These are phyloP conservation scores for Siderastrea radians DNA, from an alignment of 92 coral and sea anemone species.

Conservation along the genomic window DNA sequence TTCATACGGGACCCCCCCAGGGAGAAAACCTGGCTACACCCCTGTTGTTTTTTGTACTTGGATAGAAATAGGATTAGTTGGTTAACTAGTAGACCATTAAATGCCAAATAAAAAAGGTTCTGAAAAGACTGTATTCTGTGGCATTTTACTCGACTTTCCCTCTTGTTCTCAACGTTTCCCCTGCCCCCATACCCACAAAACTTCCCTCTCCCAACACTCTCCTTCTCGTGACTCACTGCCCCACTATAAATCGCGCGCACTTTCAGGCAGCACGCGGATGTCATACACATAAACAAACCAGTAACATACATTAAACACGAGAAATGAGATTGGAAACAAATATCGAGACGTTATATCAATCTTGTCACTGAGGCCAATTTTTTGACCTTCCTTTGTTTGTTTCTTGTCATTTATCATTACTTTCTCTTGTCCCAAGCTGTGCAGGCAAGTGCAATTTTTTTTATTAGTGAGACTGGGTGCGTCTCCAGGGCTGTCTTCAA, in stretches of 20 bases:
- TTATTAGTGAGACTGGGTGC: neutral
- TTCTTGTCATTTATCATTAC: neutral
- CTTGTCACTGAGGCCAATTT: constrained; percentile 2
- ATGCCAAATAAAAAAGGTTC: too few relatives aligned
- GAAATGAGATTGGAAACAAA: constrained; percentile 10
- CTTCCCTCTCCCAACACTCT: neutral
- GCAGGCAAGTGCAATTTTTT: neutral
- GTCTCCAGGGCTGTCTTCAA: neutral
- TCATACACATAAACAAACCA: constrained; percentile 12
- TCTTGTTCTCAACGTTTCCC: too few relatives aligned
- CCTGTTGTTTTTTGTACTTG: too few relatives aligned
- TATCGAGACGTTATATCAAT: constrained; percentile 12
- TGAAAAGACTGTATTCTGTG: too few relatives aligned
- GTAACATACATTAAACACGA: constrained; percentile 9
- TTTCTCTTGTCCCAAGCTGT: neutral
- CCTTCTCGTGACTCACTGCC: neutral
- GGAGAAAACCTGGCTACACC: too few relatives aligned
- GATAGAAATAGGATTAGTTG: too few relatives aligned
- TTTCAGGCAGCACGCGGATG: constrained; percentile 3
- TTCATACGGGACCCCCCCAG: too few relatives aligned
- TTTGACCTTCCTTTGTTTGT: neutral
- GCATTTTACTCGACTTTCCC: too few relatives aligned
- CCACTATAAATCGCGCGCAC: neutral
- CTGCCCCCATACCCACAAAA: too few relatives aligned
- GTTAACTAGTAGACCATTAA: too few relatives aligned